Percentiles rank a stretch among this genome's conserved stretches.
Evolutionary conservation across 1,140 invertebrate species (phyloP).

Genomic region (Pseudomyrmex cubaensis): DNA sequence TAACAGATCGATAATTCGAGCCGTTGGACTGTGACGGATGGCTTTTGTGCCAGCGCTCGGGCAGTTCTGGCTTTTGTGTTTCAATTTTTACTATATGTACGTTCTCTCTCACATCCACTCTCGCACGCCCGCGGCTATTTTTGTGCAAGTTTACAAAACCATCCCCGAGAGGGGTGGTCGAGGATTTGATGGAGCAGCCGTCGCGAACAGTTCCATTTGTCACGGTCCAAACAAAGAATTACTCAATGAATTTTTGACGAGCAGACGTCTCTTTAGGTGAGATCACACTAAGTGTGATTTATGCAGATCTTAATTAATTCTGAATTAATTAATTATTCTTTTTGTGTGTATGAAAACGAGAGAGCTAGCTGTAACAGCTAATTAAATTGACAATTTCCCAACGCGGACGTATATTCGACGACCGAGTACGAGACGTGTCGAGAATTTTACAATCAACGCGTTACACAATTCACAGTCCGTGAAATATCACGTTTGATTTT

Average conservation of each 20-base stretch:
- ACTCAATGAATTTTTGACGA: constrained; percentile 40
- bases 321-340: constrained; percentile 11
- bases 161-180: constrained; percentile 21
- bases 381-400: constrained; percentile 48
- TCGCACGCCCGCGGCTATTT: constrained; percentile 48
- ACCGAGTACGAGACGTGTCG: no score
- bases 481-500: constrained; percentile 33
- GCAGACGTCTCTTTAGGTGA: not conserved
- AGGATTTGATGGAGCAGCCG: constrained; percentile 52
- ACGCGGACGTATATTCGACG: not conserved
- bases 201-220: constrained; percentile 59
- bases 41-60: constrained; percentile 55
- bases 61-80: constrained; percentile 65
- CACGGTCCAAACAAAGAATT: constrained; percentile 9
- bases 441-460: not conserved
- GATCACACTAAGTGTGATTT: not conserved
- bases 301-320: not conserved
- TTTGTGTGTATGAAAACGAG: not conserved
- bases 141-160: constrained; percentile 23
- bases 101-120: not conserved
- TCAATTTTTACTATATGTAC: constrained; percentile 50
- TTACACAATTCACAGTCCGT: not conserved
- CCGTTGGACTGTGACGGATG: constrained; percentile 59
- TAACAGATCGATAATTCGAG: constrained; percentile 63
- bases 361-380: not conserved